Percentiles rank a stretch among this genome's conserved stretches.
These are phyloP conservation scores for Oreocharis arfaki DNA, from an alignment of 2,113 vertebrate genomes.

Conservation along the genomic window DNA sequence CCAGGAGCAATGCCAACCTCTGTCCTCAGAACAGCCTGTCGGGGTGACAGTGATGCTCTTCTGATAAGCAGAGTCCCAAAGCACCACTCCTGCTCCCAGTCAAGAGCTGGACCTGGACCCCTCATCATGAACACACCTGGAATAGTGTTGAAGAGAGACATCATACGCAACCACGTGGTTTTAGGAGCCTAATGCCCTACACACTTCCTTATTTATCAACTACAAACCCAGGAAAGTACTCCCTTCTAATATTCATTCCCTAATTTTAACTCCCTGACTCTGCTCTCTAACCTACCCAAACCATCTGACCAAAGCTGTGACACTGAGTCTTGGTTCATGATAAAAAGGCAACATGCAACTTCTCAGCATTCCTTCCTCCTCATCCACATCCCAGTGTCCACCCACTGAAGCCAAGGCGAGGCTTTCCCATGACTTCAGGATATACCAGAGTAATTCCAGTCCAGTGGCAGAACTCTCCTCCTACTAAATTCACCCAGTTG, in stretches of 20 bases:
- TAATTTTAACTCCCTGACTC: neutral
- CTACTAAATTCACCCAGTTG: neutral
- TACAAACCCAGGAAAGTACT: neutral
- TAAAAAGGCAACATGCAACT: neutral
- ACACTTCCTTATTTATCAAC: neutral
- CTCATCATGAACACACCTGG: neutral
- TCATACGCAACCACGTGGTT: fast-evolving
- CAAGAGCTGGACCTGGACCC: neutral
- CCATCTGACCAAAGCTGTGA: neutral
- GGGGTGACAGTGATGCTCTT: neutral
- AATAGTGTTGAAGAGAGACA: neutral
- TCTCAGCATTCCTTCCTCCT: neutral
- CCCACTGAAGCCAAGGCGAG: neutral
- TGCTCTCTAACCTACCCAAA: neutral
- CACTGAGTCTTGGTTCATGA: fast-evolving
- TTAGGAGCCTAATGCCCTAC: neutral
- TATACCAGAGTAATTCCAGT: neutral
- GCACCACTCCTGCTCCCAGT: neutral
- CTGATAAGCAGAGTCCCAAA: neutral
- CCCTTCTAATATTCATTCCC: neutral
- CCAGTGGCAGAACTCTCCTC: neutral
- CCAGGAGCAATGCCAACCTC: neutral
- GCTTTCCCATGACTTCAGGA: neutral
- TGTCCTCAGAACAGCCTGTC: neutral
- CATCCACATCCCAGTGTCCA: neutral